A percentile compares a stretch with the other conserved stretches of the same genome.
Evolutionary conservation across 2,113 vertebrate genomes (phyloP).

Genomic region (Marcusenius ussheri): DNA sequence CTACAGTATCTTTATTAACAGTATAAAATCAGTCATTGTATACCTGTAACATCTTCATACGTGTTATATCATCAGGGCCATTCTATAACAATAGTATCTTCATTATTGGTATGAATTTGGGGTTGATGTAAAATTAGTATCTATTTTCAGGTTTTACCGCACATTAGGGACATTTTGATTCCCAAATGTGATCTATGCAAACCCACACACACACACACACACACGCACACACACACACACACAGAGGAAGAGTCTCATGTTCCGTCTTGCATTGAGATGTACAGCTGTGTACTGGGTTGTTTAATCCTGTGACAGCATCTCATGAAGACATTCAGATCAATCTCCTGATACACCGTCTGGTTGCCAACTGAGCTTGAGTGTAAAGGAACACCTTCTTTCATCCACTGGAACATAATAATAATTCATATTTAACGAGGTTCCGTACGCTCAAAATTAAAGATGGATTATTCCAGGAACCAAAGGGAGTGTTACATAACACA

Average conservation of each 20-base stretch:
- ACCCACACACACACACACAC: not conserved
- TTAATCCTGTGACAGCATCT: not conserved
- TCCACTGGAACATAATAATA: not conserved
- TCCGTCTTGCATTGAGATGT: not conserved
- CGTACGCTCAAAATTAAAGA: not conserved
- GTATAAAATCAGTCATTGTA: not conserved
- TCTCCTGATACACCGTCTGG: not conserved
- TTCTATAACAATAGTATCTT: not conserved
- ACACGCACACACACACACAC: not conserved
- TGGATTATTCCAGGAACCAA: not conserved
- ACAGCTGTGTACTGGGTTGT: not conserved
- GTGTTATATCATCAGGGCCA: not conserved
- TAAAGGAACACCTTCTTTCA: not conserved
- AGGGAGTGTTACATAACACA: not conserved
- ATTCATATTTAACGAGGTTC: slow-evolving; percentile 3
- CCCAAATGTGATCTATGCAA: too few relatives aligned
- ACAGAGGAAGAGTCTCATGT: not conserved
- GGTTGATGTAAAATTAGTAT: not conserved
- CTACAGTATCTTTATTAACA: not conserved
- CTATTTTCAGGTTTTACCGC: too few relatives aligned
- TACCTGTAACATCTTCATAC: not conserved
- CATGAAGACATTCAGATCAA: not conserved
- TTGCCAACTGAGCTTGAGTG: not conserved
- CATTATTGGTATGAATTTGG: not conserved
- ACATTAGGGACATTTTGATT: too few relatives aligned